A percentile compares a stretch with the other conserved stretches of the same genome.
phyloP scores from a whole-genome alignment of 2,797 vertebrate genomes.

The Amphiprion clarkii region DNA sequence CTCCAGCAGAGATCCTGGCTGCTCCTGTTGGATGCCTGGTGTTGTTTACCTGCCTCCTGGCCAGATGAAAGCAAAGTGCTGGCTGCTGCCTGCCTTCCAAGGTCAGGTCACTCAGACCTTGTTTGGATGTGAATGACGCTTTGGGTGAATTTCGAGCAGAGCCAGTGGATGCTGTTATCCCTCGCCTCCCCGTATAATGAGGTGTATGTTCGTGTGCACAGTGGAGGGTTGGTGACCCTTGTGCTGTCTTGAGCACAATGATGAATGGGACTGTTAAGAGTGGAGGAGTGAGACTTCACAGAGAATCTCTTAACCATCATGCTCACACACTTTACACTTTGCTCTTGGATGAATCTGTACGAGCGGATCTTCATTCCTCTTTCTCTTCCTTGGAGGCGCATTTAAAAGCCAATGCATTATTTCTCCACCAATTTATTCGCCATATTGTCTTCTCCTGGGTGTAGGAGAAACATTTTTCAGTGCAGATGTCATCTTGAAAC shows the following conservation, averaged over 20 bases:
- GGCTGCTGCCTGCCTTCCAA: conserved; percentile 37
- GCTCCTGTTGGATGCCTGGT: background rate
- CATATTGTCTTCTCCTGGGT: background rate
- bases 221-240: conserved; percentile 40
- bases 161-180: conserved; percentile 10
- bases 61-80: conserved; percentile 35
- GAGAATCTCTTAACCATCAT: conserved; percentile 31
- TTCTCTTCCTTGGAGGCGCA: background rate
- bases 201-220: conserved; percentile 12
- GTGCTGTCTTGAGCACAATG: conserved; percentile 57
- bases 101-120: conserved; percentile 61
- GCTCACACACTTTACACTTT: background rate
- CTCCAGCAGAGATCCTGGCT: background rate
- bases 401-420: conserved; percentile 15
- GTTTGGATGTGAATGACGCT: conserved; percentile 49
- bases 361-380: background rate
- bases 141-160: conserved; percentile 40
- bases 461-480: background rate
- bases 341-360: background rate
- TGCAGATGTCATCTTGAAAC: background rate
- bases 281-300: conserved; percentile 51
- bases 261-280: conserved; percentile 64
- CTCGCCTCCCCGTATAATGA: conserved; percentile 45
- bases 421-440: conserved; percentile 3
- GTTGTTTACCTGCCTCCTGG: conserved; percentile 23